These are phyloP conservation scores for Rhopalosiphum maidis DNA, from an alignment of 1,140 invertebrate genomes.

Conservation along the genomic window DNA sequence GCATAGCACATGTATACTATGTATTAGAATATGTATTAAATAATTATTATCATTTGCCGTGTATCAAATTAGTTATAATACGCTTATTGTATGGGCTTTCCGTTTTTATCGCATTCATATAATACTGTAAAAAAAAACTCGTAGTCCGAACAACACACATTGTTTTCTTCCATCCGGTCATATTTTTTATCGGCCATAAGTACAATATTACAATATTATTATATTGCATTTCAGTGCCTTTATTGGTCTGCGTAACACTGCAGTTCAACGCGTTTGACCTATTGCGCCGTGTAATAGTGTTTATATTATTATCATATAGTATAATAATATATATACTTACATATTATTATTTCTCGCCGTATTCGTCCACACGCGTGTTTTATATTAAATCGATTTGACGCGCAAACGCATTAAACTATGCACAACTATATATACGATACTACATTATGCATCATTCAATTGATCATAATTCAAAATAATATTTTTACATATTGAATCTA, in stretches of 20 bases:
- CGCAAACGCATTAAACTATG: neutral
- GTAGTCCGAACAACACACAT: neutral
- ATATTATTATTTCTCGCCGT: neutral
- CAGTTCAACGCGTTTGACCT: constrained; percentile 27
- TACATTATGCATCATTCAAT: neutral
- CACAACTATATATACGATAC: neutral
- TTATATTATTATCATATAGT: too few species aligned
- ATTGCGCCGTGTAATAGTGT: neutral
- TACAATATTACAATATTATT: neutral
- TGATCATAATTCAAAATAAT: neutral
- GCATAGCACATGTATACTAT: neutral
- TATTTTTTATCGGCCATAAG: neutral
- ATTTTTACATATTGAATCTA: neutral
- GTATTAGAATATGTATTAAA: neutral
- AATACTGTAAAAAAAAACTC: neutral
- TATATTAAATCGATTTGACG: neutral
- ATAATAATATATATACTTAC: neutral
- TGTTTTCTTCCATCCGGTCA: neutral
- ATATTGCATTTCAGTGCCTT: neutral
- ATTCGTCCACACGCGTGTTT: neutral
- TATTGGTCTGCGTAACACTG: neutral
- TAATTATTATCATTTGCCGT: neutral
- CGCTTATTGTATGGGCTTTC: neutral
- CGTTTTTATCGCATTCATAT: neutral
- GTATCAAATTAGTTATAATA: neutral